Evolutionary conservation across 1,140 invertebrate species (phyloP).

Genomic region (Aricia agestis): DNA sequence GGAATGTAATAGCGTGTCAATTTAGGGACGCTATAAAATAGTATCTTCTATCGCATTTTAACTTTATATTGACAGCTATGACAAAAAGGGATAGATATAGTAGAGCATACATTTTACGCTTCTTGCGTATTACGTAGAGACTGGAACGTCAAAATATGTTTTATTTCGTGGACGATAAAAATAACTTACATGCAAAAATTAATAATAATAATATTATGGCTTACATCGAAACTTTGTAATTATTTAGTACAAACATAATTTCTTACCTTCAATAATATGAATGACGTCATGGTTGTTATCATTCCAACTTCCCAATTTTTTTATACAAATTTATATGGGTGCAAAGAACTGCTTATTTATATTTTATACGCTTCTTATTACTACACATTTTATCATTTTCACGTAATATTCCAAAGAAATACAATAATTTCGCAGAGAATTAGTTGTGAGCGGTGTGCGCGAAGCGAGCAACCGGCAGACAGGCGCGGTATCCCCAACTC

Average conservation of each 20-base stretch:
- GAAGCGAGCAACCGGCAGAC: conserved; percentile 68
- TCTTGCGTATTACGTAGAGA: conserved; percentile 17
- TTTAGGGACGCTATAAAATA: conserved; percentile 20
- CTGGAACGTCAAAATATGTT: conserved; percentile 47
- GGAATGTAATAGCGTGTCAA: conserved; percentile 27
- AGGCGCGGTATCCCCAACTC: conserved; percentile 76
- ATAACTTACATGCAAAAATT: conserved; percentile 15
- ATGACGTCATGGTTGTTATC: conserved; percentile 76
- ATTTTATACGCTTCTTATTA: conserved; percentile 44
- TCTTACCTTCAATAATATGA: conserved; percentile 73
- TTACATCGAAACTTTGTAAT: background rate
- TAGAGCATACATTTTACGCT: background rate
- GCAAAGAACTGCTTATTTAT: conserved; percentile 35
- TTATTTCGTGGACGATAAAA: conserved; percentile 17
- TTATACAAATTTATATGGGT: conserved; percentile 42
- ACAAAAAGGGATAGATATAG: conserved; percentile 32
- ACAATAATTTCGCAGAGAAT: conserved; percentile 34
- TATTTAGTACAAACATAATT: conserved; percentile 22
- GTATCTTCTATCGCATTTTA: conserved; percentile 28
- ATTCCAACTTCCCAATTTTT: conserved; percentile 63
- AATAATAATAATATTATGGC: background rate
- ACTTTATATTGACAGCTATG: background rate
- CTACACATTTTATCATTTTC: conserved; percentile 46
- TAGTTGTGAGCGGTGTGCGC: conserved; percentile 58
- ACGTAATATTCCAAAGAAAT: conserved; percentile 16